Evolutionary conservation across 2,888 invertebrate genomes (phyloP).

Genomic region (Latrodectus hesperus): DNA sequence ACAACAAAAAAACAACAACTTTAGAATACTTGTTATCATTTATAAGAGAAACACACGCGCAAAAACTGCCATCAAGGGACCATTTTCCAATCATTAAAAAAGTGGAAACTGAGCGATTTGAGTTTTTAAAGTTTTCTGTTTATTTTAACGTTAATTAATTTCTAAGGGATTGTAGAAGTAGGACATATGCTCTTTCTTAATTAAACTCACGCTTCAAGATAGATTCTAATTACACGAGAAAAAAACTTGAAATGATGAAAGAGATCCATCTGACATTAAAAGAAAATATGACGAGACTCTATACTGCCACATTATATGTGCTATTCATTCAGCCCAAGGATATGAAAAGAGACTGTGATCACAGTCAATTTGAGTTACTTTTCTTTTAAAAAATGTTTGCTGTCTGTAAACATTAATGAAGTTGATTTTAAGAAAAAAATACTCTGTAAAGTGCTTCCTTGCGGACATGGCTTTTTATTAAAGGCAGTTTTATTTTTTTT

Average conservation of each 20-base stretch:
- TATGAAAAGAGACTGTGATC: slow-evolving; percentile 3
- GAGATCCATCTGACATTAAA: slow-evolving; percentile 27
- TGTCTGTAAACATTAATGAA: too few species aligned
- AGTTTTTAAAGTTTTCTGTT: slow-evolving; percentile 43
- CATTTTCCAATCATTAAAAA: background rate
- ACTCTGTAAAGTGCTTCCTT: too few species aligned
- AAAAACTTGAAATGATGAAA: slow-evolving; percentile 6
- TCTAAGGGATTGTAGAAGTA: slow-evolving; percentile 24
- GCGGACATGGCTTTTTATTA: too few species aligned
- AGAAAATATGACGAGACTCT: background rate
- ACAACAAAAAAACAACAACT: slow-evolving; percentile 29
- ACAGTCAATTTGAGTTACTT: background rate
- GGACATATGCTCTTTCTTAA: slow-evolving; percentile 19
- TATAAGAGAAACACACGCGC: background rate
- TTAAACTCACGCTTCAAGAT: slow-evolving; percentile 27
- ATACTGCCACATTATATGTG: slow-evolving; percentile 12
- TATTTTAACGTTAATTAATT: slow-evolving; percentile 59
- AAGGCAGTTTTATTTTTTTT: too few species aligned
- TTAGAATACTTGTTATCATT: slow-evolving; percentile 37
- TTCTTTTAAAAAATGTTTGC: background rate
- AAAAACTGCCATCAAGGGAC: background rate
- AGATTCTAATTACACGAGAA: slow-evolving; percentile 21
- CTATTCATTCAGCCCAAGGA: slow-evolving; percentile 1
- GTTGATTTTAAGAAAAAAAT: too few species aligned
- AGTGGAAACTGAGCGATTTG: slow-evolving; percentile 1